Evolutionary conservation across 2,797 vertebrate species (phyloP), one percentile per base, ranked within the genome.

Genomic region (Aeoliscus strigatus): DNA sequence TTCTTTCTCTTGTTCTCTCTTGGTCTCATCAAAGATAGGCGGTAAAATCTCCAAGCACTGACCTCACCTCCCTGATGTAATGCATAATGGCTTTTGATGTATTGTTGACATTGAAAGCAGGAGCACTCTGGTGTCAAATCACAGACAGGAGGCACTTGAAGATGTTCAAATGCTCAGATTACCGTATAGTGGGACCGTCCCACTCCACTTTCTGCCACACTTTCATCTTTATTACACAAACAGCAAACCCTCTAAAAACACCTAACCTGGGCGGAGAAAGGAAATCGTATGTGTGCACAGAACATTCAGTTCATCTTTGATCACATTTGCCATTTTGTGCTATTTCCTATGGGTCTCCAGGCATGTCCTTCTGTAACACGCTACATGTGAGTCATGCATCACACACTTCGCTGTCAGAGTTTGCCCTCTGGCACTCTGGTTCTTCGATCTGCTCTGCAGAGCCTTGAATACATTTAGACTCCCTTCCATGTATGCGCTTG

Each of bases 21-120:
- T 12, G n/a, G n/a, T 13, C 35, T 50, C 25, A 47, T 45, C 18
- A 17, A 51, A 64, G 51, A 51, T 27, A 55, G 62, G 65, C 68
- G 63, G 64, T 72, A 63, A 73, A 76, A 77, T 62, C 61, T 73
- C 66, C 38, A 58, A 58, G 63, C 42, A 7, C 44, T 75, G 74
- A 81, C 62, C 66, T 83, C 77, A 74, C 58, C 51, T 33, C 38
- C 49, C 42, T 81, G 69, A 79, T 63, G 62, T 75, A 71, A 80
- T 63, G 10, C 34, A 53, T 62, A 67, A 53, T 48, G 50, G 27
- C 37, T 47, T 59, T 58, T 59, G 52, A 74, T 75, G 63, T 44
- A 59, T 68, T 66, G 68, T 54, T 52, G 25, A 73, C 38, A 52
- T 40, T 47, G 34, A 75, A 67, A 69, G 76, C 39, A 59, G 26